Percentiles rank a stretch among this genome's conserved stretches.
These are phyloP conservation scores for Ammodytes marinus DNA, from an alignment of 2,113 vertebrate species.

Conservation along the genomic window DNA sequence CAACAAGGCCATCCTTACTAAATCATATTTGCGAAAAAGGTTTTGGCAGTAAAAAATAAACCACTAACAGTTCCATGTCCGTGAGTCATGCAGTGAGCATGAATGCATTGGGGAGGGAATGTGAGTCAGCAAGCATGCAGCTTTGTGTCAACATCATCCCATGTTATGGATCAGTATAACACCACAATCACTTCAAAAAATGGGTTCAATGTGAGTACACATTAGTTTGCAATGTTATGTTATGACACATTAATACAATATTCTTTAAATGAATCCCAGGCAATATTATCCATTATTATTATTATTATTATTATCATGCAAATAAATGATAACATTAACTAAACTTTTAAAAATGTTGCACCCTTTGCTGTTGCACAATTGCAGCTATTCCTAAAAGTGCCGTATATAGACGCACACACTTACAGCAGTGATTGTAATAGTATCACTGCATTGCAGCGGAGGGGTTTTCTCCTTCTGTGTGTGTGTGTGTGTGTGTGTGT, in stretches of 20 bases:
- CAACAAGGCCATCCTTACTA: too few relatives aligned
- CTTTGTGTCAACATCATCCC: background rate
- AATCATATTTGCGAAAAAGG: background rate
- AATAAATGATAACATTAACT: background rate
- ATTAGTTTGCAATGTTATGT: background rate
- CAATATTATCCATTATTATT: background rate
- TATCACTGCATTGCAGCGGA: conserved; percentile 36
- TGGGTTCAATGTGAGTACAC: too few relatives aligned
- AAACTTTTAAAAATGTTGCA: background rate
- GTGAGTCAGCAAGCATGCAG: background rate
- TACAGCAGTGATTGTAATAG: background rate
- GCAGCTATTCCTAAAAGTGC: conserved; percentile 15
- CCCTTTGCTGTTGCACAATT: conserved; percentile 1
- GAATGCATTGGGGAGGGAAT: background rate
- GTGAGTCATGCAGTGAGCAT: background rate
- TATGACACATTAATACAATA: background rate
- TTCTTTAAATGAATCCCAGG: background rate
- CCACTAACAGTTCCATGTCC: background rate
- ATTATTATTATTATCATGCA: too few relatives aligned
- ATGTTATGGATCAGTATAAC: background rate
- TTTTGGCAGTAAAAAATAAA: background rate
- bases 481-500: background rate
- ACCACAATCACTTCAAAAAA: too few relatives aligned
- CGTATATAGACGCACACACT: conserved; percentile 1
- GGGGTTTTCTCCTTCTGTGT: background rate